Conservation (phyloP, 2,113 vertebrate genomes). For the Oryzias curvinotus region DNA sequence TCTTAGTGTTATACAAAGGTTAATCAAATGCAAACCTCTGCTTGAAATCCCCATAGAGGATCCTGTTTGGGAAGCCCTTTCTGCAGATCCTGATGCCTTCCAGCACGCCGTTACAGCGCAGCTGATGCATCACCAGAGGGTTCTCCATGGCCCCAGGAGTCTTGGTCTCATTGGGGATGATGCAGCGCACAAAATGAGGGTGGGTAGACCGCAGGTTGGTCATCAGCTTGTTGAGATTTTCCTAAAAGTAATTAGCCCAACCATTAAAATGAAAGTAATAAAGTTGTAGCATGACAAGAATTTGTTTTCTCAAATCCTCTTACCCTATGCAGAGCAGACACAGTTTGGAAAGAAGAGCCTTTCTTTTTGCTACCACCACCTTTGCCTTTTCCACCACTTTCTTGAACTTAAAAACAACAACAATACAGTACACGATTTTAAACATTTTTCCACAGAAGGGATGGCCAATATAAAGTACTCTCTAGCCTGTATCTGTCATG, state of each 20-base stretch:
- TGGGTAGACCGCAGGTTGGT: conserved; percentile 90
- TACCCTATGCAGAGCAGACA: conserved; percentile 87
- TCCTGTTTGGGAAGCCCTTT: conserved; percentile 88
- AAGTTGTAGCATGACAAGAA: too few species aligned
- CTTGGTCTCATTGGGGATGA: conserved; percentile 93
- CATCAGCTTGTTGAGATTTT: conserved; percentile 96
- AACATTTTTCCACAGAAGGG: neutral
- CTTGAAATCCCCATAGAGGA: conserved; percentile 87
- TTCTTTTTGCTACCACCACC: conserved; percentile 82
- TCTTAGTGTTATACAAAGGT: neutral
- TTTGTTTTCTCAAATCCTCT: conserved; percentile 11
- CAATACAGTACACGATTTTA: neutral
- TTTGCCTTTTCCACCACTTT: conserved; percentile 24
- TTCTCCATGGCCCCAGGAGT: conserved; percentile 90
- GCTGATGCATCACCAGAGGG: conserved; percentile 92
- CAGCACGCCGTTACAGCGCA: conserved; percentile 94
- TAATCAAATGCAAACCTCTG: conserved; percentile 74
- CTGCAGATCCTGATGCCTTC: conserved; percentile 93
- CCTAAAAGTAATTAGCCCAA: conserved; percentile 63
- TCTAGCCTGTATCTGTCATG: neutral
- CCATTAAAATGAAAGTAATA: neutral
- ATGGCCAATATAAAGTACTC: neutral
- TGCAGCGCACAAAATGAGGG: conserved; percentile 92
- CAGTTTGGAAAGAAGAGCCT: conserved; percentile 61
- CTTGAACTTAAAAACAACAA: conserved; percentile 9